Evolutionary conservation across 2,113 vertebrate species (phyloP), one percentile per base, ranked within the genome.

Genomic region (Gymnorhina tibicen): DNA sequence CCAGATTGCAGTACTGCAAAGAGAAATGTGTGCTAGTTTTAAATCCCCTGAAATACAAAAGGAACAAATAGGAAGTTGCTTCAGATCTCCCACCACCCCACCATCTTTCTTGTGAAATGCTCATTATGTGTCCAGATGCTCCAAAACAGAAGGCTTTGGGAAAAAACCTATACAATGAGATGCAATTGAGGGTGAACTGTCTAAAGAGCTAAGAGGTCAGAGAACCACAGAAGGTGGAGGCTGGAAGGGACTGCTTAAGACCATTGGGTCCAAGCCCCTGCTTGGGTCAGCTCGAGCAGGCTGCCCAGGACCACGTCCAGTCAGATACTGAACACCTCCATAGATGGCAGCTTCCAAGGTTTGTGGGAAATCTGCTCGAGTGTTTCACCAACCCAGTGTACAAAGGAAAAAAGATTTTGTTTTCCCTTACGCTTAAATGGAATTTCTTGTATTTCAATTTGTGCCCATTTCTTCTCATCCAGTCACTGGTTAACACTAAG

Each of bases 81-180:
- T 82, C 56, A 73, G 35, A 73, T 27, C 32, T 58, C 32, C 37
- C 76, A n/a, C 6, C 19, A 64, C 37, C 15, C 27, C 35, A 42
- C 13, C 5, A 22, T 8, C 37, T 42, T 77, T 72, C 26, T 33
- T 63, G 19, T 79, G 44, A 91, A 75, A 69, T 13, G 30, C n/a
- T 53, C n/a, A 33, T 20, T 41, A 35, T 7, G 14, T 22, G 49
- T 47, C 32, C 55, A 58, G 50, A 49, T 63, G 16, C 47, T 63
- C 15, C 39, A 89, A 89, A 92, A 87, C 4, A 32, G 32, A 77
- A 12, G 75, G 21, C 12, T 44, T 11, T 53, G 11, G 16, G 35
- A 50, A 60, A 33, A 42, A 16, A 4, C 1, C 6, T 63, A n/a
- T 0, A 56, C 5, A 58, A n/a, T n/a, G n/a, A n/a, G 7, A 30